Evolutionary conservation across 2,888 invertebrate species (phyloP), one percentile per base, ranked within the genome.

Genomic region (Dryococelus australis): DNA sequence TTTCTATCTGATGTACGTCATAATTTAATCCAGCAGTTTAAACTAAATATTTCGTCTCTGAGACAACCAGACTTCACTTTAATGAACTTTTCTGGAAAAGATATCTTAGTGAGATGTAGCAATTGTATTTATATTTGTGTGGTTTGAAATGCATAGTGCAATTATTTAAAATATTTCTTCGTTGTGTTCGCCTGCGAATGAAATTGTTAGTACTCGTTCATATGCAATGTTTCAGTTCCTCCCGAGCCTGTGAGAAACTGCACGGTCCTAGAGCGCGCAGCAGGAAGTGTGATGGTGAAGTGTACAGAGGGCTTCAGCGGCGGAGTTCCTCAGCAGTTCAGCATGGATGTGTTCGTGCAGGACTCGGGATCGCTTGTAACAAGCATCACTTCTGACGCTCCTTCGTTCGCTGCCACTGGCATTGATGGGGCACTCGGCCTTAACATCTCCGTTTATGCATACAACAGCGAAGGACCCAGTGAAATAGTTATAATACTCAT

Each of bases 301-400:
- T 94, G 94, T 91, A 91, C 92, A 88, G 92, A 93, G 89, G 94
- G 94, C 87, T 94, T 94, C 91, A 94, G 94, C 90, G 94, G 94
- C 86, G 94, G 94, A 78, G 91, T 93, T 87, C 91, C 92, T 86
- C 93, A 93, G 90, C 91, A 92, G 89, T 94, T 94, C 90, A 92
- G 90, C 87, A 89, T 92, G 85, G 91, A 92, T 88, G 89, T 91
- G 43, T 81, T 88, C 87, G 12, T 88, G 27, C 65, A n/a, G 65
- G 65, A n/a, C 8, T 65, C 65, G 2, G 65, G 65, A 20, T 65
- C 20, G 1, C 8, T 65, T 8, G n/a, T 65, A 10, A 20, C 65
- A 8, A 65, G 65, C 16, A 20, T 65, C n/a, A 65, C 65, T 10
- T 16, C 65, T 9, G 65, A 65, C 65, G 16, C 65, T n/a, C 65